Base-by-base conservation (phyloP, 2,888 invertebrate genomes). In the Oligia fasciuncula region DNA sequence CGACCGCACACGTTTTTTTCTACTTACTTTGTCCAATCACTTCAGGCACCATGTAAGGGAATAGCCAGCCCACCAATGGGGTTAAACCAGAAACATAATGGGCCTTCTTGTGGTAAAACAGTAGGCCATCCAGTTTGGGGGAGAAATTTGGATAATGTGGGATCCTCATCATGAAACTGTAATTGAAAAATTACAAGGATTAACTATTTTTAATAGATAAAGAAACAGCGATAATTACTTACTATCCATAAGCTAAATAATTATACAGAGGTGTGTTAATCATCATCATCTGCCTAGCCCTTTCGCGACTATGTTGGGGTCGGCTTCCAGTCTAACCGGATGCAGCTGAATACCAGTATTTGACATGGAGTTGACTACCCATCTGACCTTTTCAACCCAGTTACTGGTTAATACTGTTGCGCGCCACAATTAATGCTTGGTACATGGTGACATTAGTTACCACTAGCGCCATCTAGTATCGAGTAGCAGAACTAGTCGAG, bases 21-120 rank as follows among this genome's bases (percentile, higher is more conserved):
- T 40, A 71, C 63, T 71, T 90, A 97, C 97, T 94, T 79, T 96
- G 88, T 40, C 97, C 97, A 14, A 98, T 94, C 46, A 98, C 96
- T 95, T 99, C 99, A 1, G 98, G 97, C 14, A 99, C 92, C 99
- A 99, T 99, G 92, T 97, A 99, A 0, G 98, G 97, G 92, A 98
- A 99, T 3, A 99, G 96, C 99, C 99, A 99, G 2, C 98, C 98
- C 2, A 99, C 99, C 14, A 99, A 95, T 0, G 99, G 99, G 0
- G 99, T 99, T 72, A 97, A 95, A 4, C 99, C 99, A 74, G 97
- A 96, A 13, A 97, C 97, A 92, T 99, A 99, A 88, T 98, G 98
- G 0, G 98, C 97, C 83, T 97, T 97, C 89, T 98, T 98, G 94
- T 99, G 99, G 94, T 98, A 99, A 95, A 99, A 99, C 76, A 99